phyloP scores from a whole-genome alignment of 2,113 vertebrate genomes.

The Natator depressus region DNA sequence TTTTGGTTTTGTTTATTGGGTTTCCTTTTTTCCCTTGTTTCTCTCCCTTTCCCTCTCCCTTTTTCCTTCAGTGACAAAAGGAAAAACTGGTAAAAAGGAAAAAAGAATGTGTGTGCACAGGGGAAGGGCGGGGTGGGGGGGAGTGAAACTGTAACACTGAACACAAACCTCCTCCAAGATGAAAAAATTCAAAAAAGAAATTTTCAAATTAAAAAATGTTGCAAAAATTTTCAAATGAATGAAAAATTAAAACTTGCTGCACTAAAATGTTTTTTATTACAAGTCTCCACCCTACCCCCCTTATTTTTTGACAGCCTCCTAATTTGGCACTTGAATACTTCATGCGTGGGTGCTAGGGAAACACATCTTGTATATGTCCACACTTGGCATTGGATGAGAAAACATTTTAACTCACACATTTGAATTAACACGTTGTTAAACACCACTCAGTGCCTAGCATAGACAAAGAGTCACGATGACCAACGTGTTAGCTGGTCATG shows the following conservation, averaged over 20 bases:
- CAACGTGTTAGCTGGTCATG: rapidly evolving
- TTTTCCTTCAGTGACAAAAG: background rate
- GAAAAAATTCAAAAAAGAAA: background rate
- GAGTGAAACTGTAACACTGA: background rate
- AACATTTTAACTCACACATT: background rate
- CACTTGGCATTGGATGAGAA: background rate
- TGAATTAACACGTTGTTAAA: background rate
- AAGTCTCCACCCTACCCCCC: background rate
- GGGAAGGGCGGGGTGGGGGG: too few species aligned
- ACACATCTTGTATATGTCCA: background rate
- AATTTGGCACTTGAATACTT: background rate
- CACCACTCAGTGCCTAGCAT: background rate
- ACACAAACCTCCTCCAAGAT: background rate
- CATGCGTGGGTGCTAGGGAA: background rate
- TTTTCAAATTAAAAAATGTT: background rate
- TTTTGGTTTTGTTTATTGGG: background rate
- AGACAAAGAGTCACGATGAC: background rate
- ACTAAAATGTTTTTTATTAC: too few species aligned
- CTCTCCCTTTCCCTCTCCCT: background rate
- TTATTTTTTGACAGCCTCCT: background rate
- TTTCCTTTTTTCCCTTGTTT: background rate
- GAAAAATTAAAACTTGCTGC: background rate
- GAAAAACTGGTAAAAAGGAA: background rate
- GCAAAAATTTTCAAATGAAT: background rate
- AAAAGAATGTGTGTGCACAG: background rate